Percentiles rank a stretch among this genome's conserved stretches.
These are phyloP conservation scores for Drosophila neocordata DNA, from an alignment of 1,140 invertebrate species.

Conservation along the genomic window DNA sequence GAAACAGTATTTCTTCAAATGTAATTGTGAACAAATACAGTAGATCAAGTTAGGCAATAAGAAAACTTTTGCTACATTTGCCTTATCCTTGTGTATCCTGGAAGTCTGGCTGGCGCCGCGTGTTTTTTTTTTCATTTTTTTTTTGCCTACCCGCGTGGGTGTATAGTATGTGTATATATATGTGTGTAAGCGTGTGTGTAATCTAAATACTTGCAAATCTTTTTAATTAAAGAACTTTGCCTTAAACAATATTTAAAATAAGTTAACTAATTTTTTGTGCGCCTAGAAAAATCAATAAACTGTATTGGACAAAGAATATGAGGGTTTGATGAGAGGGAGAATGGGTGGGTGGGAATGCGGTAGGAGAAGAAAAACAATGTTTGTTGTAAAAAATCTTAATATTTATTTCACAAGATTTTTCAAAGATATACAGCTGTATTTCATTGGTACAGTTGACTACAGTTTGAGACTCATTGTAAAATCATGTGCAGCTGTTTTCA, in stretches of 20 bases:
- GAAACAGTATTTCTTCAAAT: neutral
- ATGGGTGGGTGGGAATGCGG: neutral
- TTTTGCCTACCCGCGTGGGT: slow-evolving; percentile 45
- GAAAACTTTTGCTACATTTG: slow-evolving; percentile 1
- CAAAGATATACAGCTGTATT: neutral
- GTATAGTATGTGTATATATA: slow-evolving; percentile 17
- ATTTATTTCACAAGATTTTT: slow-evolving; percentile 1
- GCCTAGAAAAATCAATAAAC: slow-evolving; percentile 68
- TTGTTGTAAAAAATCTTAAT: neutral
- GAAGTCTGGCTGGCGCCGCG: slow-evolving; percentile 75
- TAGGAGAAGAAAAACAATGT: neutral
- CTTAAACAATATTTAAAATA: slow-evolving; percentile 6
- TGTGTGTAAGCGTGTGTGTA: slow-evolving; percentile 20
- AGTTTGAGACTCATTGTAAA: slow-evolving; percentile 51
- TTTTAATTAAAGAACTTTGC: slow-evolving; percentile 20
- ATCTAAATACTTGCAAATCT: slow-evolving; percentile 16
- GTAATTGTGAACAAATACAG: neutral
- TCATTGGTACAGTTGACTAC: slow-evolving; percentile 51
- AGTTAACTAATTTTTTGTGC: slow-evolving; percentile 23
- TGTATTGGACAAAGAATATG: neutral
- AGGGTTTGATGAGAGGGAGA: neutral
- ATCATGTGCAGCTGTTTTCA: slow-evolving; percentile 68
- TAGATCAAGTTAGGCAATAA: neutral
- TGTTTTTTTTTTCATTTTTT: slow-evolving; percentile 40
- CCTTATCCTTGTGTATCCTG: slow-evolving; percentile 66